phyloP scores from a whole-genome alignment of 2,113 vertebrate species.

The Hucho hucho region DNA sequence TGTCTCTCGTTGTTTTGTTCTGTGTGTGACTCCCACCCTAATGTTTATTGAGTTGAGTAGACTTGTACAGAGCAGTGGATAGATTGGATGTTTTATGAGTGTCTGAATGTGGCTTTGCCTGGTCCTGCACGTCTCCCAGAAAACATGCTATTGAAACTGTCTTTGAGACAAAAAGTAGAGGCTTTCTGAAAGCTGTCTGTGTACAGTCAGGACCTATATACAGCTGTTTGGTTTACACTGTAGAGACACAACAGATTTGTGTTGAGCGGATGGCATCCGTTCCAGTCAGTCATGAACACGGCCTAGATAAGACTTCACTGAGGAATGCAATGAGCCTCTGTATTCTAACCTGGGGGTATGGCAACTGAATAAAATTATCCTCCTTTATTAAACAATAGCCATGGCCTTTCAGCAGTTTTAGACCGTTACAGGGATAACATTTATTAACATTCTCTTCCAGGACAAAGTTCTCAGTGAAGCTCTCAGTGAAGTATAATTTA shows the following conservation, averaged over 20 bases:
- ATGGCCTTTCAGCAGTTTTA: neutral
- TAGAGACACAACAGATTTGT: slow-evolving; percentile 11
- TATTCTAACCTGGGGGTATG: slow-evolving; percentile 46
- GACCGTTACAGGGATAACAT: slow-evolving; percentile 14
- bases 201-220: slow-evolving; percentile 12
- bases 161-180: neutral
- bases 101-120: neutral
- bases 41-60: slow-evolving; percentile 10
- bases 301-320: slow-evolving; percentile 40
- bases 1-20: neutral
- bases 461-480: slow-evolving; percentile 10
- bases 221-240: slow-evolving; percentile 17
- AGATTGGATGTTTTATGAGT: slow-evolving; percentile 8
- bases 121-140: slow-evolving; percentile 4
- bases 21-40: slow-evolving; percentile 9
- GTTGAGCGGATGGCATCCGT: slow-evolving; percentile 16
- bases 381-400: slow-evolving; percentile 15
- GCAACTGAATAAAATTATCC: slow-evolving; percentile 45
- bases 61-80: neutral
- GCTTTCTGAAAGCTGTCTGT: slow-evolving; percentile 4
- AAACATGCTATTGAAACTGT: neutral
- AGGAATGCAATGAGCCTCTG: slow-evolving; percentile 38
- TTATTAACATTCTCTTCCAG: slow-evolving; percentile 19
- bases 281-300: slow-evolving; percentile 53
- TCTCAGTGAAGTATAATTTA: slow-evolving; percentile 21